Base-by-base conservation (phyloP, 2,888 invertebrate species). In the Drosophila merina region DNA sequence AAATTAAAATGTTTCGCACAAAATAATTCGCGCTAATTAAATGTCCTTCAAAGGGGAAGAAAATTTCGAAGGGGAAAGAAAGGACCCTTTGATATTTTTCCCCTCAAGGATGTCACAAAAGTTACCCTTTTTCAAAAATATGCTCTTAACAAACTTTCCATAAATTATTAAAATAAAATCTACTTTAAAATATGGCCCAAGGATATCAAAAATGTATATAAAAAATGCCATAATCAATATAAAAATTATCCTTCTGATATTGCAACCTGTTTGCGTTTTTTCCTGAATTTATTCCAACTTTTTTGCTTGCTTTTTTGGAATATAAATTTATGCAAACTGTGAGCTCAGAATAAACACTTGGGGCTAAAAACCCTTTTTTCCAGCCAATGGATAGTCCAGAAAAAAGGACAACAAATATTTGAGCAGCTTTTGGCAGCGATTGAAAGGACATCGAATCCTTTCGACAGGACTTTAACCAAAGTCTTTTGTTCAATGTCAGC, bases 11-110 rank as follows among this genome's bases (percentile, higher is more conserved):
- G 75, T 60, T 77, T 70, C 49, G 63, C 66, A 74, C 66, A 68
- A 76, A 77, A 84, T 81, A 84, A 81, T 81, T 80, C 62, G 74
- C 79, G 79, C 67, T 87, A 87, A 82, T 82, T 87, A 81, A 87
- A 87, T 85, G 78, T 71, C 76, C 71, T 70, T 82, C 76, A 72
- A 76, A 78, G 4, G 3, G 6, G 8, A 28, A 3, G 12, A 6
- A 8, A 51, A 36, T 36, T 10, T 6, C 12, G 14, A n/a, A 12
- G n/a, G 36, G 36, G 9, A 1, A 1, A 1, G 7, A 0, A 1
- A 3, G 45, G 44, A 38, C 45, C n/a, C 63, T 50, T 44, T 20
- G 20, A 25, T 14, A 20, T 42, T 20, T 20, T 20, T 20, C 20
- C 20, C 20, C 20, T 20, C 20, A 20, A 20, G 20, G 20, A 20